These are phyloP conservation scores for Crocidura indochinensis DNA, from an alignment of 2,797 vertebrate genomes.

Conservation along the genomic window DNA sequence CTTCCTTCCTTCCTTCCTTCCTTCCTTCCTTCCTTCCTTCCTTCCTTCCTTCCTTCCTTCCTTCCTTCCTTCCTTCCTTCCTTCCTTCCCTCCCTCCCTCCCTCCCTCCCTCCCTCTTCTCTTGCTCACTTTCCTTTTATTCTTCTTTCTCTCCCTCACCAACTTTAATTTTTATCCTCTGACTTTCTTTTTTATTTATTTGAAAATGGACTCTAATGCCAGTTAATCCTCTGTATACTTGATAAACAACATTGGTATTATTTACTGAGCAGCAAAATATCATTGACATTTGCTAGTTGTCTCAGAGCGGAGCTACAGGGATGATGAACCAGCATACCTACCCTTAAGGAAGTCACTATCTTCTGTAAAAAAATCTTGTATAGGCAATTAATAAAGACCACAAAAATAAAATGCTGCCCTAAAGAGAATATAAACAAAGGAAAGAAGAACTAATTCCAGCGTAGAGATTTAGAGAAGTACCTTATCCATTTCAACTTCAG, in stretches of 20 bases:
- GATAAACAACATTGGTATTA: not conserved
- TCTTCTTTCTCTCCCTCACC: not conserved
- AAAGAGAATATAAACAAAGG: constrained; percentile 11
- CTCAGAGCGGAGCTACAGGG: not conserved
- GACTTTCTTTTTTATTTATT: no score
- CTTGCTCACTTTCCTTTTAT: not conserved
- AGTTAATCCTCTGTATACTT: no score
- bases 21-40: no score
- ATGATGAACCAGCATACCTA: not conserved
- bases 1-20: no score
- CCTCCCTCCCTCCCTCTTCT: not conserved
- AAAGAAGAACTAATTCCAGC: constrained; percentile 36
- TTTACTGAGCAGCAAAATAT: not conserved
- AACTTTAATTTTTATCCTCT: no score
- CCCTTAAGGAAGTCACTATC: not conserved
- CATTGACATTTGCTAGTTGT: not conserved
- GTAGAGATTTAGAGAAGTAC: constrained; percentile 13
- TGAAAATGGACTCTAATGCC: no score
- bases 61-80: no score
- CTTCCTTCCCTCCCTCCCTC: no score
- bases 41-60: no score
- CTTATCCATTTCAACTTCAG: not conserved
- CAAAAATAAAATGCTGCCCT: not conserved
- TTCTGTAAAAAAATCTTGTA: not conserved
- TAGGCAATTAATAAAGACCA: not conserved